Base-by-base conservation (phyloP, 2,888 invertebrate genomes). In the Empis stercorea region DNA sequence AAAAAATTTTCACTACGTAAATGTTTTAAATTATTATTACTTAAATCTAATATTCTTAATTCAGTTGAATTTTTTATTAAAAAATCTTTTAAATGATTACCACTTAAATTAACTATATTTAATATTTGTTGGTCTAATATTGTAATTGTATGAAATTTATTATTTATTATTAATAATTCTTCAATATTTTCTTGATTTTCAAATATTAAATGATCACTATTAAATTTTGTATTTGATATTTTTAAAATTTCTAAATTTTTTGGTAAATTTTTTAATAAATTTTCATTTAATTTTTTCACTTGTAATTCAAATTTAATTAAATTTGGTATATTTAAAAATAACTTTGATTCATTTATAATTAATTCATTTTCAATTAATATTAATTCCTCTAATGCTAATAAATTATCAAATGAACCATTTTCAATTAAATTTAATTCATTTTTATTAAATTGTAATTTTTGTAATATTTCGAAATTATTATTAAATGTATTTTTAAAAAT, bases 1-100 rank as follows among this genome's bases (percentile, higher is more conserved):
- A 23, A 3, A 36, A 51, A 51, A 38, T 20, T 47, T 14, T 47
- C 48, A 32, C 30, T 32, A 4, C 16, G 36, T 20, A 51, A 15
- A 34, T 36, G 23, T 16, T 44, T 15, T 17, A 51, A 34, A 23
- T 20, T 27, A 30, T 51, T 51, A 15, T 34, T 34, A 30, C 48
- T 48, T 15, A 51, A 43, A 45, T 48, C 47, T 40, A 51, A 20
- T 11, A 34, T 44, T 43, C 44, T 36, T 37, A 51, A 32, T 15
- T 41, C 38, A 11, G 45, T 45, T 41, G 47, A 48, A 14, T 48
- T 47, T 16, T 43, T 27, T 5, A 51, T 17, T 15, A 30, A 38
- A 13, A 51, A 20, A 20, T 40, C 16, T 10, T 45, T 17, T 14
- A 51, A 38, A 14, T 44, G 43, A 45, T 51, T 51, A 14, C 27